Evolutionary conservation across 2,797 vertebrate genomes (phyloP).

Genomic region (Malurus splendens): DNA sequence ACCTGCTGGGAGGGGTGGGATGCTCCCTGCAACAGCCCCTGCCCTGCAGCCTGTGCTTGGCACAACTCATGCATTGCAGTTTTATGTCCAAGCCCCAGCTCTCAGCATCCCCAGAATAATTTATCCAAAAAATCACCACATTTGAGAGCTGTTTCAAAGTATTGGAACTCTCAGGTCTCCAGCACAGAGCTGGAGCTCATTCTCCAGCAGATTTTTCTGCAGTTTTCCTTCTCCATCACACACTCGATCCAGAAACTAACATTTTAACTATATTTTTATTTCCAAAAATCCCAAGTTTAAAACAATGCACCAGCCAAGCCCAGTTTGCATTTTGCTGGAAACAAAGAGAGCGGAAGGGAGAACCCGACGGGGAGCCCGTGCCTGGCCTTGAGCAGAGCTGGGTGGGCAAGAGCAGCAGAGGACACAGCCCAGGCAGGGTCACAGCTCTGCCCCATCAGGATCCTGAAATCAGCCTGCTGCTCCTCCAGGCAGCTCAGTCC

Average conservation of each 20-base stretch:
- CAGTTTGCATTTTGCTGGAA: neutral
- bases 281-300: neutral
- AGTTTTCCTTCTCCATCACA: neutral
- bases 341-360: neutral
- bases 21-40: neutral
- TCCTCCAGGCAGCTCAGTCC: neutral
- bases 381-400: neutral
- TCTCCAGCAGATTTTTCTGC: neutral
- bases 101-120: neutral
- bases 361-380: rapidly evolving
- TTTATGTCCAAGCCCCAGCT: neutral
- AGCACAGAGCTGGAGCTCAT: neutral
- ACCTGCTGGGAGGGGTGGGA: neutral
- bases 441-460: neutral
- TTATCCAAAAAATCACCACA: neutral
- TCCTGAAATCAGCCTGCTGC: neutral
- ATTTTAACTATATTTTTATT: neutral
- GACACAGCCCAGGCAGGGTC: rapidly evolving
- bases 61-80: neutral
- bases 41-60: neutral
- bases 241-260: neutral
- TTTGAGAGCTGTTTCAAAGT: rapidly evolving
- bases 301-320: neutral
- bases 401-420: neutral
- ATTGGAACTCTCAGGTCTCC: neutral